phyloP scores from a whole-genome alignment of 2,797 vertebrate genomes.

The Sebastiscus tertius region DNA sequence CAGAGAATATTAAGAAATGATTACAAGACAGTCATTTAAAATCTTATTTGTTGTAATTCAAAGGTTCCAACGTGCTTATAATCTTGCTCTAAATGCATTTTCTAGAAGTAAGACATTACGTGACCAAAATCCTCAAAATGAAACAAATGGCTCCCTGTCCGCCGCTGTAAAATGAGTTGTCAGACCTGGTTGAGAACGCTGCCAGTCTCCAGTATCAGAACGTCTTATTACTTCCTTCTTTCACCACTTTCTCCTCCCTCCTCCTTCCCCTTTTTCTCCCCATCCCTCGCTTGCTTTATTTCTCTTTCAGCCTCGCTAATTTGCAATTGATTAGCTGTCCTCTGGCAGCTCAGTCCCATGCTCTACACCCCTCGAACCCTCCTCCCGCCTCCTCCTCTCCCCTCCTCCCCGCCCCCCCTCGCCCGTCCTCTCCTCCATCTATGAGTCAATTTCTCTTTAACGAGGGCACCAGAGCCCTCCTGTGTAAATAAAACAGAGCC shows the following conservation, averaged over 20 bases:
- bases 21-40: not conserved
- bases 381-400: not conserved
- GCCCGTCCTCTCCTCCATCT: constrained; percentile 61
- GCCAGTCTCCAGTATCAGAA: constrained; percentile 65
- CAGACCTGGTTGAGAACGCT: constrained; percentile 56
- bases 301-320: constrained; percentile 75
- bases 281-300: constrained; percentile 65
- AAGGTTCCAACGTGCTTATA: not conserved
- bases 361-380: constrained; percentile 25
- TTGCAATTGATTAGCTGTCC: constrained; percentile 82
- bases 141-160: constrained; percentile 33
- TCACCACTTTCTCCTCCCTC: constrained; percentile 53
- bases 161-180: constrained; percentile 65
- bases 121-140: constrained; percentile 35
- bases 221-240: constrained; percentile 70
- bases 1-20: not conserved
- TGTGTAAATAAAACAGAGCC: constrained; percentile 89
- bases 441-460: constrained; percentile 97
- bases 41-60: not conserved
- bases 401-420: constrained; percentile 8
- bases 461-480: constrained; percentile 90
- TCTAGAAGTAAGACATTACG: not conserved
- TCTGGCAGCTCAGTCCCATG: constrained; percentile 57
- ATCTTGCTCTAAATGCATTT: constrained; percentile 10
- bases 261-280: constrained; percentile 29